phyloP scores from a whole-genome alignment of 2,888 invertebrate species.

The Caenorhabditis becei region DNA sequence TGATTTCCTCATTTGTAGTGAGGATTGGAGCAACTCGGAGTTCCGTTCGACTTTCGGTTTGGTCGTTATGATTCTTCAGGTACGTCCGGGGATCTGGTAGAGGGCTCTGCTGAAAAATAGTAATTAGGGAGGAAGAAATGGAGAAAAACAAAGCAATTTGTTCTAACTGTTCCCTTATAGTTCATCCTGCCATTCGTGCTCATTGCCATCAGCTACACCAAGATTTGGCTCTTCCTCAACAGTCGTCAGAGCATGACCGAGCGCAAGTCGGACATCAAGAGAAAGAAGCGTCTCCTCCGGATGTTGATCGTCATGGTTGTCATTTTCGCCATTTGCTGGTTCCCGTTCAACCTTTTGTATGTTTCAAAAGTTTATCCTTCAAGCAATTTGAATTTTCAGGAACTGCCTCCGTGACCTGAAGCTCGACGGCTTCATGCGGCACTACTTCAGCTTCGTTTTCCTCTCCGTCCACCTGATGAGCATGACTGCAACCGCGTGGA shows the following conservation, averaged over 20 bases:
- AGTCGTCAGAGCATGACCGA: constrained; percentile 58
- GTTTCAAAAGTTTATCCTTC: constrained; percentile 68
- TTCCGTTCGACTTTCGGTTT: constrained; percentile 89
- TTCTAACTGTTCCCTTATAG: constrained; percentile 84
- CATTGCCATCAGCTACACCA: constrained; percentile 94
- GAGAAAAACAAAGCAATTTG: too few species aligned
- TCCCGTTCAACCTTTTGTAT: constrained; percentile 90
- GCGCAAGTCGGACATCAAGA: constrained; percentile 50
- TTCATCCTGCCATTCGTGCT: constrained; percentile 95
- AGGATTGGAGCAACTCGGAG: constrained; percentile 89
- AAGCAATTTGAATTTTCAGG: constrained; percentile 54
- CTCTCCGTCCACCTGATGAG: constrained; percentile 90
- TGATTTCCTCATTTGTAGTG: constrained; percentile 84
- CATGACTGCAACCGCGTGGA: constrained; percentile 86
- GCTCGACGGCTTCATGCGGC: constrained; percentile 84
- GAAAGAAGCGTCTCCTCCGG: constrained; percentile 89
- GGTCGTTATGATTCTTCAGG: constrained; percentile 89
- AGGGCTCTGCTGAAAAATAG: neutral
- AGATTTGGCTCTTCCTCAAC: constrained; percentile 86
- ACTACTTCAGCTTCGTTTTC: constrained; percentile 91
- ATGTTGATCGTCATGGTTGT: constrained; percentile 98
- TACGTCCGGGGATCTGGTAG: constrained; percentile 20
- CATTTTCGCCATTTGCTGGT: constrained; percentile 95
- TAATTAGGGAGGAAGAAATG: too few species aligned
- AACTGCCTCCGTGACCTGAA: constrained; percentile 77